Base-by-base conservation (phyloP, 2,797 vertebrate genomes). In the Sus cebifrons region DNA sequence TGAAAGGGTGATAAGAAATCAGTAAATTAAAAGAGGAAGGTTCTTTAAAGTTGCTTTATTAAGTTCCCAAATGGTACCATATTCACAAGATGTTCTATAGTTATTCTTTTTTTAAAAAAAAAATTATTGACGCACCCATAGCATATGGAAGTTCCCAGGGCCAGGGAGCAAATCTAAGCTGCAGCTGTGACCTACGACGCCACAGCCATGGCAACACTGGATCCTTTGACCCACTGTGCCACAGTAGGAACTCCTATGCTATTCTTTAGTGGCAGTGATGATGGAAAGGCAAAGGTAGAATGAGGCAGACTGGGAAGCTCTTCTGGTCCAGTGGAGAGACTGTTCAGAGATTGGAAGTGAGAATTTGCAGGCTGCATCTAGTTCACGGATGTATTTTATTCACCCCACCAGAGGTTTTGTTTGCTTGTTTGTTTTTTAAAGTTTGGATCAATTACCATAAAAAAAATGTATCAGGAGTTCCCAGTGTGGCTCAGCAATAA, bases 21-120 rank as follows among this genome's bases (percentile, higher is more conserved):
- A 7, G 36, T 3, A 6, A 6, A 13, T 75, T 49, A 44, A 4
- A 18, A 23, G 12, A 29, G 32, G 23, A 58, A 36, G 20, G 10
- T 13, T 27, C 32, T 10, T 10, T 36, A 25, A 6, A 18, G 56
- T 2, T 1, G 1, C 58, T 23, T 4, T 25, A 1, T 17, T 17
- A 21, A 2, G 15, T 20, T 40, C 2, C 20, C 3, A 6, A 2
- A 0, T 4, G 3, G 9, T 3, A 4, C 6, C 1, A 0, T 10
- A 8, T 3, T 32, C 23, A 4, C 11, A 15, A 73, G 18, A 6
- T 23, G 18, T 25, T 49, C 44, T 49, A 49, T 49, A 49, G 1
- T 49, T 7, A 49, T 49, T 49, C 44, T 49, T 49, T 36, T 36
- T 3, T 10, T 49, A 1, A 49, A 49, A 49, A 49, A 49, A 49